Percentiles rank a stretch among this genome's conserved stretches.
Conservation (phyloP, 2,888 invertebrate species). For the Xanthorhoe spadicearia region DNA sequence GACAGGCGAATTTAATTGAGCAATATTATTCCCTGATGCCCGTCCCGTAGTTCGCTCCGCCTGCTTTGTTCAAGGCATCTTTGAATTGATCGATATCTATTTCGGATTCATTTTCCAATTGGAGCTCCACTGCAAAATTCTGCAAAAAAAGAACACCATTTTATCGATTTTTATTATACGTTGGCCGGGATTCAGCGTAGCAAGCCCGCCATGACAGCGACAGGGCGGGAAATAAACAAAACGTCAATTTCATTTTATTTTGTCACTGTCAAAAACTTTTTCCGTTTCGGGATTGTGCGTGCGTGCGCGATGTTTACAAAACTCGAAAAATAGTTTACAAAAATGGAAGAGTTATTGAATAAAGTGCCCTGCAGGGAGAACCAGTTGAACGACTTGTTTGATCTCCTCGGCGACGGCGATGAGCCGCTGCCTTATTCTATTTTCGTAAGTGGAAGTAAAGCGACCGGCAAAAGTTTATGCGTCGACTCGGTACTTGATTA, state of each 20-base stretch:
- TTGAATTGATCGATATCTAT: slow-evolving; percentile 89
- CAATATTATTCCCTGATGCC: slow-evolving; percentile 87
- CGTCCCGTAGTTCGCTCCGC: slow-evolving; percentile 92
- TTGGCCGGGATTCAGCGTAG: slow-evolving; percentile 41
- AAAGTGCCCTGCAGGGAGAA: slow-evolving; percentile 80
- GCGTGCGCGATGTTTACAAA: slow-evolving; percentile 41
- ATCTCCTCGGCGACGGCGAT: slow-evolving; percentile 81
- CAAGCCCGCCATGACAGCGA: slow-evolving; percentile 44
- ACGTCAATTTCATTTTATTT: slow-evolving; percentile 38
- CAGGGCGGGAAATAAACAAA: slow-evolving; percentile 41
- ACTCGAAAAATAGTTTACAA: slow-evolving; percentile 42
- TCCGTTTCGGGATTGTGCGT: background rate
- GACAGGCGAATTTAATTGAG: slow-evolving; percentile 50
- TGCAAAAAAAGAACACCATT: slow-evolving; percentile 66
- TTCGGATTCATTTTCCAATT: slow-evolving; percentile 88
- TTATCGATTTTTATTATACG: background rate
- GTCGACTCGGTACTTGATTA: slow-evolving; percentile 85
- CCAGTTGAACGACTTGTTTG: slow-evolving; percentile 76
- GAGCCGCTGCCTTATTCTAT: slow-evolving; percentile 88
- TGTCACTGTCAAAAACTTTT: slow-evolving; percentile 28
- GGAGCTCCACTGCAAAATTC: slow-evolving; percentile 92
- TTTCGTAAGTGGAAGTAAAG: slow-evolving; percentile 92
- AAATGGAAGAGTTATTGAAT: slow-evolving; percentile 81
- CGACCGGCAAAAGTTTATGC: slow-evolving; percentile 92
- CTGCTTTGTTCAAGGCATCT: slow-evolving; percentile 88